phyloP scores from a whole-genome alignment of 2,113 vertebrate genomes.

The Phodopus roborovskii region DNA sequence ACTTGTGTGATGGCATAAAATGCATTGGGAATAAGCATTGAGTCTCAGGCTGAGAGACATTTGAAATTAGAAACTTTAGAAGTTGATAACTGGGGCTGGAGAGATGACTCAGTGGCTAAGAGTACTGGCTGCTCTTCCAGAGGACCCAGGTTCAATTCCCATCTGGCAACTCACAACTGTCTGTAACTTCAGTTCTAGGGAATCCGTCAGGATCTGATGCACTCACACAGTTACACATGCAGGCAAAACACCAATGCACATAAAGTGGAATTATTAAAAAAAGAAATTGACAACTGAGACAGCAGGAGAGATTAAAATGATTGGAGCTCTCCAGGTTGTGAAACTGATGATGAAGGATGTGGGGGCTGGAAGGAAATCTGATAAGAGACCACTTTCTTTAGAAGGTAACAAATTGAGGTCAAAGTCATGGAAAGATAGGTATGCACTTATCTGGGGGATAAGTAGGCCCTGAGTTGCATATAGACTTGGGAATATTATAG shows the following conservation, averaged over 20 bases:
- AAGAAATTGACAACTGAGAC: not conserved
- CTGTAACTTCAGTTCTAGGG: not conserved
- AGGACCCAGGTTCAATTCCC: too few relatives aligned
- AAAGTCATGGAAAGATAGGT: not conserved
- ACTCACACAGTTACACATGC: not conserved
- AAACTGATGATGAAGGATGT: not conserved
- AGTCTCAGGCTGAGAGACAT: not conserved
- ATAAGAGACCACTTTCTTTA: not conserved
- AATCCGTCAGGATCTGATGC: not conserved
- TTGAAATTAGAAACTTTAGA: constrained; percentile 17
- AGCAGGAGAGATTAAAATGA: not conserved
- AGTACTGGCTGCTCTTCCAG: too few relatives aligned
- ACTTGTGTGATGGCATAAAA: constrained; percentile 13
- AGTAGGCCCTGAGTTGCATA: not conserved
- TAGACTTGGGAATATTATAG: not conserved
- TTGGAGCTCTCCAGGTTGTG: not conserved
- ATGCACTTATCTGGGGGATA: not conserved
- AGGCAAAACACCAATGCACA: not conserved
- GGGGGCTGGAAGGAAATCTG: not conserved
- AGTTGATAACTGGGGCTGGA: not conserved
- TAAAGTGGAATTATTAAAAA: not conserved
- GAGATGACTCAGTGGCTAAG: too few relatives aligned
- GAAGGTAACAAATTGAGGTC: not conserved
- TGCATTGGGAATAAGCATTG: not conserved
- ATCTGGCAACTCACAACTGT: too few relatives aligned